These are phyloP conservation scores for Megathymus violae DNA, from an alignment of 1,140 invertebrate species.

Conservation along the genomic window DNA sequence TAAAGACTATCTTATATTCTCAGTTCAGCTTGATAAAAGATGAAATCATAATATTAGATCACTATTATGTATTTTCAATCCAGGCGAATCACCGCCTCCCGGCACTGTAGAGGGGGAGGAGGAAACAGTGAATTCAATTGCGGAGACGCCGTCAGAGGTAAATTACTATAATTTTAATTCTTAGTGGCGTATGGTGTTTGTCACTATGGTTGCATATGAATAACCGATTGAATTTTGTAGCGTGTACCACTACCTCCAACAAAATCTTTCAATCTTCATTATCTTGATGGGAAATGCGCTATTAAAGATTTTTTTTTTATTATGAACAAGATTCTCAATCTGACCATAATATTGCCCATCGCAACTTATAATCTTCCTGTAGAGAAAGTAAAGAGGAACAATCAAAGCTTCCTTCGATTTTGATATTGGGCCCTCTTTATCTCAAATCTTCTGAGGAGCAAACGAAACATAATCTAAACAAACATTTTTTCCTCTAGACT, in stretches of 20 bases:
- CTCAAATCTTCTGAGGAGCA: neutral
- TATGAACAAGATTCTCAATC: no score
- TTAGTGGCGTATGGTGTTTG: no score
- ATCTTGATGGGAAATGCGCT: no score
- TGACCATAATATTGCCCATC: no score
- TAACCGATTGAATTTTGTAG: no score
- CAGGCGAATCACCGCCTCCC: constrained; percentile 35
- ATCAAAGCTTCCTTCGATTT: neutral
- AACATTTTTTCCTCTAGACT: constrained; percentile 39
- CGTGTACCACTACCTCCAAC: no score
- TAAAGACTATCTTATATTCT: neutral
- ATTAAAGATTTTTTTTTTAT: no score
- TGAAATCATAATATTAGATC: neutral
- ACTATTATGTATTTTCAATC: neutral
- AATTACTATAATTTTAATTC: no score
- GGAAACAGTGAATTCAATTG: constrained; percentile 16
- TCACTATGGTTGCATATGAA: no score
- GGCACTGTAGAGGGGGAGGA: constrained; percentile 37
- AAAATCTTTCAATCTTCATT: no score
- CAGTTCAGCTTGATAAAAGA: neutral
- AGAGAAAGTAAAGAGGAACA: neutral
- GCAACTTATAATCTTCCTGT: neutral
- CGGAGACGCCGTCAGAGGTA: constrained; percentile 15
- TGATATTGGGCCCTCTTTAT: neutral
- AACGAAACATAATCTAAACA: neutral